Conservation (phyloP, 2,797 vertebrate species). For the Sebastes hubbsi region DNA sequence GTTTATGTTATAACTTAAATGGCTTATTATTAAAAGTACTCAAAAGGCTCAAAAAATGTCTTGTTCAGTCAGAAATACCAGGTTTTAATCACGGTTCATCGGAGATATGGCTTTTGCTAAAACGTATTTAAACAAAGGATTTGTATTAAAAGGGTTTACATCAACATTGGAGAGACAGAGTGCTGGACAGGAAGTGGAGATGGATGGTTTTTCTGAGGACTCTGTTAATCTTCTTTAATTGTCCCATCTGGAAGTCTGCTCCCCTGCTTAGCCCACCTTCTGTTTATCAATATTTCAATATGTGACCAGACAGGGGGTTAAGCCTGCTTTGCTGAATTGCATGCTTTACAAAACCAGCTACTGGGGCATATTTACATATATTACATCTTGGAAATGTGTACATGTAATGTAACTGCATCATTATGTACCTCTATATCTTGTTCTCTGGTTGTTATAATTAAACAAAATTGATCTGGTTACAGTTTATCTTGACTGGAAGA, state of each 20-base stretch:
- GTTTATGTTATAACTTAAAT: too few relatives aligned
- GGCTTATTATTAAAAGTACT: too few relatives aligned
- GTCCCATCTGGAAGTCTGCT: conserved; percentile 56
- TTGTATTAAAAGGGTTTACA: background rate
- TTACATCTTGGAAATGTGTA: background rate
- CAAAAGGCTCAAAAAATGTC: too few relatives aligned
- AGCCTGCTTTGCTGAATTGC: conserved; percentile 14
- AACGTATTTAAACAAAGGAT: background rate
- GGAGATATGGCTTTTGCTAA: too few relatives aligned
- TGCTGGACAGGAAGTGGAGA: conserved; percentile 49
- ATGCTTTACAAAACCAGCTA: background rate
- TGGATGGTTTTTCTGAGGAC: conserved; percentile 35
- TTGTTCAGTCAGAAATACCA: too few relatives aligned
- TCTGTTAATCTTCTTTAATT: conserved; percentile 61
- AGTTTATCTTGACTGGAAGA: too few relatives aligned
- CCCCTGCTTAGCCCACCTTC: conserved; percentile 37
- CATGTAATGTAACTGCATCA: background rate
- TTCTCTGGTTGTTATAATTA: too few relatives aligned
- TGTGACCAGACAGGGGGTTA: background rate
- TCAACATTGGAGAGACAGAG: background rate
- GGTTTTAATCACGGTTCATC: too few relatives aligned
- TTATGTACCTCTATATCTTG: too few relatives aligned
- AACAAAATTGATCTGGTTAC: too few relatives aligned
- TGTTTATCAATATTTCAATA: conserved; percentile 57
- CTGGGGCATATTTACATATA: background rate